Evolutionary conservation across 2,797 vertebrate genomes (phyloP), one percentile per base, ranked within the genome.

Genomic region (Rhinella marina): DNA sequence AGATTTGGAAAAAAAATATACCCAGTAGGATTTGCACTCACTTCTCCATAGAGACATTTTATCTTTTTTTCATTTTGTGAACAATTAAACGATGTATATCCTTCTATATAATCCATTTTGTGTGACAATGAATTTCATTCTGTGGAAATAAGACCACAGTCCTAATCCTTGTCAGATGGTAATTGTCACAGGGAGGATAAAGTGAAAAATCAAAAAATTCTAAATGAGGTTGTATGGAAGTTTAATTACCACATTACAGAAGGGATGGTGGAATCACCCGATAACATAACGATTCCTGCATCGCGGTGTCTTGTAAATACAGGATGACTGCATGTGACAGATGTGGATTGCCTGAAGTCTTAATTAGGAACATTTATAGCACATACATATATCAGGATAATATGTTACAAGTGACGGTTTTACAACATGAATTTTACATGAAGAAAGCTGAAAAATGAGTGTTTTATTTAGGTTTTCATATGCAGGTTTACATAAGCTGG

Each of bases 61-160:
- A 32, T 32, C 56, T 59, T 12, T 59, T 12, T 32, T 59, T 48
- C 41, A 50, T 81, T 62, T 81, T 25, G 41, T n/a, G 79, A 48
- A 81, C 79, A 81, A 81, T 81, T 81, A 81, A 64, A 66, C 50
- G 41, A 64, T 16, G 80, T 52, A 64, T 48, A 66, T 25, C 32
- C 21, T 14, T 16, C 21, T 23, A 64, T 62, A 41, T 59, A n/a
- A 50, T 50, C 66, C 61, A 61, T 32, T 21, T 62, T 41, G 62
- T 61, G 59, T 81, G 79, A 81, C 32, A 25, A 50, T 48, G 41
- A 3, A 23, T 66, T n/a, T 83, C 19, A 32, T 23, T 56, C 64
- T 52, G 19, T 21, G 48, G 25, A 25, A 68, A 68, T 48, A 54
- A 68, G 16, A 41, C n/a, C n/a, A 25, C 50, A 19, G 8, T 21